Evolutionary conservation across 37 sponge, comb jelly and placozoan species (phyloP), one percentile per base, ranked within the genome.

Genomic region (Haliclona indistincta): DNA sequence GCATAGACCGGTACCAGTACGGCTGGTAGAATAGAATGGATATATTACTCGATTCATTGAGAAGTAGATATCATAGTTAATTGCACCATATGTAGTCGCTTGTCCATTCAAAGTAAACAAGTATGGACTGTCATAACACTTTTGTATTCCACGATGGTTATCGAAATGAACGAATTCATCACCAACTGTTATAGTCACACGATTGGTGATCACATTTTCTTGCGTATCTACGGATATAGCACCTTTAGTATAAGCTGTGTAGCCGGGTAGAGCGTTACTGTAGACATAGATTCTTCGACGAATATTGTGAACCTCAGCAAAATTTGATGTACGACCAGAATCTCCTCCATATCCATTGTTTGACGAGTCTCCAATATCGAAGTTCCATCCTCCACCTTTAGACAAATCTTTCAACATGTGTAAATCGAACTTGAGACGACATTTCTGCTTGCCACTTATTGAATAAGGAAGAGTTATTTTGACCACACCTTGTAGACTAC

Each of bases 141-240:
- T 54, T 61, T 73, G 74, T 1, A 73, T n/a, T 37, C 74, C 74
- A 58, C 26, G 42, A 20, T 73, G 38, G 74, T 73, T 73, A 43
- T 73, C 74, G 58, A 73, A 36, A 1, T 36, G 43, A 36, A 73
- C 74, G 58, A 38, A 55, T 29, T 73, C 74, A 38, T 73, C 74
- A 19, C 74, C 74, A 56, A 73, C 38, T 4, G 74, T 73, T 3
- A 73, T 28, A 3, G 74, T 73, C 26, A 73, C 74, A 38, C 37
- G 43, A 15, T 73, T 28, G 20, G 43, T 73, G 15, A 73, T 54
- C 42, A 38, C 73, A 72, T 54, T 32, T 20, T 37, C 7, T 5
- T 34, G 3, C 23, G 15, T 11, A 2, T 73, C 74, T 1, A 73
- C 74, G 10, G 20, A 61, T 26, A 56, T 1, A 35, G 61, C 43